phyloP scores from a whole-genome alignment of 2,113 vertebrate genomes.

The Eclectus roratus region DNA sequence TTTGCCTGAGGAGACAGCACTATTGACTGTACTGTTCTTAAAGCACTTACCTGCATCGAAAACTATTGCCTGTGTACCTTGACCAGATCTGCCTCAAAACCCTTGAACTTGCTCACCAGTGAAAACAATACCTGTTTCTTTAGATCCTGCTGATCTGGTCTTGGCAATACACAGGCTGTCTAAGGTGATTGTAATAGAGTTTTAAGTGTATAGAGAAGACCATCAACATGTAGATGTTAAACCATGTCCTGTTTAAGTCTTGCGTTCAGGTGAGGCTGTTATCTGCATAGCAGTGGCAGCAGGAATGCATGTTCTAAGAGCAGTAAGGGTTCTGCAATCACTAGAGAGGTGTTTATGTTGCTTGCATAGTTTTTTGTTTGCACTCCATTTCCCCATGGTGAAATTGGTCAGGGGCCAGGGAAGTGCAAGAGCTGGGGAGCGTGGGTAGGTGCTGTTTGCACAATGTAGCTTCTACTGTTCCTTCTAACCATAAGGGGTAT shows the following conservation, averaged over 20 bases:
- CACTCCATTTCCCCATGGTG: not conserved
- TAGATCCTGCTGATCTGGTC: not conserved
- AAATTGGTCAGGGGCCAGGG: not conserved
- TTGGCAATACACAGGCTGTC: not conserved
- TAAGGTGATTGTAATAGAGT: not conserved
- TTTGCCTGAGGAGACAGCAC: not conserved
- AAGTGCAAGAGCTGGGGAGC: not conserved
- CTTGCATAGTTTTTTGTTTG: not conserved
- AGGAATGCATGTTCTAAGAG: rapidly evolving
- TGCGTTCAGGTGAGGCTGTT: not conserved
- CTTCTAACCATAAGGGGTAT: not conserved
- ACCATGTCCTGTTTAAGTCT: not conserved
- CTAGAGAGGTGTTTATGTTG: not conserved
- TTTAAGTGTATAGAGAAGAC: not conserved
- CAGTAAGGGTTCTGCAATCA: not conserved
- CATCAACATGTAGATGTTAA: rapidly evolving
- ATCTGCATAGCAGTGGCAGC: rapidly evolving
- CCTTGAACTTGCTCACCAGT: not conserved
- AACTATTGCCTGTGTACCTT: not conserved
- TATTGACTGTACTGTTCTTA: not conserved
- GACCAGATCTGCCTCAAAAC: not conserved
- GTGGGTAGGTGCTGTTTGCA: not conserved
- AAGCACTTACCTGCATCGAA: not conserved
- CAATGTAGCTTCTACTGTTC: not conserved
- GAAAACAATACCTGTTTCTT: not conserved